A percentile compares a stretch with the other conserved stretches of the same genome.
These are phyloP conservation scores for Caenorhabditis sp. DNA, from an alignment of 2,888 invertebrate species.

Conservation along the genomic window DNA sequence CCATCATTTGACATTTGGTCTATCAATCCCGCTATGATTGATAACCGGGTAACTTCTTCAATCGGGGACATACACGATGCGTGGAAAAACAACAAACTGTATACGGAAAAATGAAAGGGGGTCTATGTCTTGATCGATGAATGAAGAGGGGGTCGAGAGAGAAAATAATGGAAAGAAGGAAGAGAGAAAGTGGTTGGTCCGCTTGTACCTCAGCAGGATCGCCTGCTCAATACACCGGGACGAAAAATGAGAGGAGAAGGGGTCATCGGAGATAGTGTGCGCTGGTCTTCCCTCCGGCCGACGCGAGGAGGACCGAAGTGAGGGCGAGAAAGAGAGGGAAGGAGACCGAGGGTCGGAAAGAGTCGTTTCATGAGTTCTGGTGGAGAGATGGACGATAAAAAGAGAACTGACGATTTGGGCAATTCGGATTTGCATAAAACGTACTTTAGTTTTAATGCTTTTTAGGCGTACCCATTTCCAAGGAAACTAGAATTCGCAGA, in stretches of 20 bases:
- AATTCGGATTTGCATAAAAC: no score
- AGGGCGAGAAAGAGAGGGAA: background rate
- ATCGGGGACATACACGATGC: slow-evolving; percentile 5
- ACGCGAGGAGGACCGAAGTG: background rate
- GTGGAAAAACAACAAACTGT: slow-evolving; percentile 15
- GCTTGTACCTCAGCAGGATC: slow-evolving; percentile 21
- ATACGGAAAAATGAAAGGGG: background rate
- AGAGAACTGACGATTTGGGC: background rate
- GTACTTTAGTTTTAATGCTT: no score
- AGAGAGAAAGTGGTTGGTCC: slow-evolving; percentile 23
- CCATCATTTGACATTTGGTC: slow-evolving; percentile 40
- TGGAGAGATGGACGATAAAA: background rate
- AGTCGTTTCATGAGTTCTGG: slow-evolving; percentile 26
- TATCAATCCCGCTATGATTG: slow-evolving; percentile 39
- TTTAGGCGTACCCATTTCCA: no score
- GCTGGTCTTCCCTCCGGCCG: slow-evolving; percentile 14
- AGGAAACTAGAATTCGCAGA: no score
- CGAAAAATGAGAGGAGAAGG: slow-evolving; percentile 10
- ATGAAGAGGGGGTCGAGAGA: background rate
- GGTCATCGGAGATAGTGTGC: slow-evolving; percentile 30
- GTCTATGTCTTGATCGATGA: slow-evolving; percentile 24
- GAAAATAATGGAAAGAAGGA: background rate
- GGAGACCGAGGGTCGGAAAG: background rate
- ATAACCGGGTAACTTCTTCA: slow-evolving; percentile 41
- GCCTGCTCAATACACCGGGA: slow-evolving; percentile 32